These are phyloP conservation scores for Prunella himalayana DNA, from an alignment of 2,113 vertebrate genomes.

Conservation along the genomic window DNA sequence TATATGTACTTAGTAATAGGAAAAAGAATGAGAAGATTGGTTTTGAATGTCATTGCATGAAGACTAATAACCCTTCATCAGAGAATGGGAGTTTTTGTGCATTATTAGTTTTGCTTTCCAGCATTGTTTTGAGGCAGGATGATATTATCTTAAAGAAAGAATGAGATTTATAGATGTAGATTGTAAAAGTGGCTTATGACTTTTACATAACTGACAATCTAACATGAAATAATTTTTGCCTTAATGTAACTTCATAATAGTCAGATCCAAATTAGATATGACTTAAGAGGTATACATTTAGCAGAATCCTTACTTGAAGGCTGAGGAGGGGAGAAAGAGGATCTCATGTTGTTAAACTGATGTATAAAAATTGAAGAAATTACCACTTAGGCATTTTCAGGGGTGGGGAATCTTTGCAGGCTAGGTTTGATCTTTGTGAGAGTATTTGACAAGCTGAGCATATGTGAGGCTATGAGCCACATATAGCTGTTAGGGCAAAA, in stretches of 20 bases:
- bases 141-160: background rate
- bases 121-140: background rate
- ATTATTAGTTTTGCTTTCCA: background rate
- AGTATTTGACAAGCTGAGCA: background rate
- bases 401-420: background rate
- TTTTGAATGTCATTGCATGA: background rate
- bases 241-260: background rate
- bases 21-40: background rate
- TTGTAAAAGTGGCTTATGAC: background rate
- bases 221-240: background rate
- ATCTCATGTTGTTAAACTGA: background rate
- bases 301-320: background rate
- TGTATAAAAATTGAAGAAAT: background rate
- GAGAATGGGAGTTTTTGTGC: background rate
- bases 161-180: background rate
- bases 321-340: background rate
- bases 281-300: background rate
- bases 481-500: conserved; percentile 1
- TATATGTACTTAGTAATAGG: background rate
- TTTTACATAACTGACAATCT: background rate
- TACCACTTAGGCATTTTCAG: accelerated
- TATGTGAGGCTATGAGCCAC: background rate
- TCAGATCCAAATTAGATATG: background rate
- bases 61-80: background rate
- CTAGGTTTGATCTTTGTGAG: background rate